Percentiles rank a stretch among this genome's conserved stretches.
These are phyloP conservation scores for Gambelia wislizenii DNA, from an alignment of 2,797 vertebrate genomes.

Conservation along the genomic window DNA sequence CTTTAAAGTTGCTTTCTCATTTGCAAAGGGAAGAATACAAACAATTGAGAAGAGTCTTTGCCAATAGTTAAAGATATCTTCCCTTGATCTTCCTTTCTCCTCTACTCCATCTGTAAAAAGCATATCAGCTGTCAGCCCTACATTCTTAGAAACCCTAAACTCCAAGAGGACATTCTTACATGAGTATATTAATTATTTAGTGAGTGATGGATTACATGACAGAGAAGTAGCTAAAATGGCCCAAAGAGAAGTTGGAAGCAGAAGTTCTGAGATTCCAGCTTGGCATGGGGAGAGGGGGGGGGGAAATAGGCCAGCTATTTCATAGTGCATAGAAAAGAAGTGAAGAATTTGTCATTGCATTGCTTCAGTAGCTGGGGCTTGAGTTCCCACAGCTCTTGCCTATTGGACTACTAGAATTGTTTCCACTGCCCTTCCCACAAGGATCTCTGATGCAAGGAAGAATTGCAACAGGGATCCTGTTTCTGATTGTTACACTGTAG, in stretches of 20 bases:
- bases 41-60: fast-evolving
- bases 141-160: slow-evolving; percentile 59
- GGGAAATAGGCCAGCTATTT: slow-evolving; percentile 41
- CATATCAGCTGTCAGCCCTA: slow-evolving; percentile 54
- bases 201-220: slow-evolving; percentile 65
- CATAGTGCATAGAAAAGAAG: slow-evolving; percentile 2
- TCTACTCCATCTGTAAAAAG: slow-evolving; percentile 40
- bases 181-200: slow-evolving; percentile 75
- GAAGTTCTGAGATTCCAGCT: slow-evolving; percentile 49
- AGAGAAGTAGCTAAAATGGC: slow-evolving; percentile 56
- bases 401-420: too few relatives aligned
- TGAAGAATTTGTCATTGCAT: background rate
- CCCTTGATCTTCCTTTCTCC: background rate
- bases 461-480: too few relatives aligned
- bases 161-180: slow-evolving; percentile 51
- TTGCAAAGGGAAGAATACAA: background rate
- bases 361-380: background rate
- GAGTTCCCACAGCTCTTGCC: background rate
- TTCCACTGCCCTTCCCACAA: too few relatives aligned
- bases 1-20: slow-evolving; percentile 1
- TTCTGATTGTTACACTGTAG: too few relatives aligned
- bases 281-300: slow-evolving; percentile 11
- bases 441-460: too few relatives aligned
- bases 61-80: slow-evolving; percentile 1
- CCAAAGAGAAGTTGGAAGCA: slow-evolving; percentile 61